phyloP scores from a whole-genome alignment of 1,140 invertebrate species.

The Pachypsylla venusta region DNA sequence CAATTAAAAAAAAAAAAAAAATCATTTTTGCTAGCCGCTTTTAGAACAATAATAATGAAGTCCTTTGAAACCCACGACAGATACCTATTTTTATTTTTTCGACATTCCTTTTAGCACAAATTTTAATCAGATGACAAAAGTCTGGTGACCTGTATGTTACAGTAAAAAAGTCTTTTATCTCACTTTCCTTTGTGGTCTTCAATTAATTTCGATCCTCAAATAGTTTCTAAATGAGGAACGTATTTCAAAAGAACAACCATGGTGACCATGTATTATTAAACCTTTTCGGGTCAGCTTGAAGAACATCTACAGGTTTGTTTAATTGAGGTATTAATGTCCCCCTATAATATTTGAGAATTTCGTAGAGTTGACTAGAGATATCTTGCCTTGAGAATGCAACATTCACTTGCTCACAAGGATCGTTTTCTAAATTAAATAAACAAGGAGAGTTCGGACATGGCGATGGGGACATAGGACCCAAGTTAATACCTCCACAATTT shows the following conservation, averaged over 20 bases:
- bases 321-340: constrained; percentile 28
- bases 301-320: constrained; percentile 29
- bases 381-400: constrained; percentile 33
- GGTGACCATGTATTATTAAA: constrained; percentile 36
- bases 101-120: too few species aligned
- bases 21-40: too few species aligned
- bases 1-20: too few species aligned
- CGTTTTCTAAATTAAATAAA: constrained; percentile 44
- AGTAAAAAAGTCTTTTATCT: too few species aligned
- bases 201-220: too few species aligned
- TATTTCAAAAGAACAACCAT: constrained; percentile 27
- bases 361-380: constrained; percentile 31
- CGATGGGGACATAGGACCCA: constrained; percentile 11
- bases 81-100: too few species aligned
- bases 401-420: constrained; percentile 51
- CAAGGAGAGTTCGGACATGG: constrained; percentile 32
- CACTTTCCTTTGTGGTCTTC: too few species aligned
- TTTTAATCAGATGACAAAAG: too few species aligned
- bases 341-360: constrained; percentile 30
- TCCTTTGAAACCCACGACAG: too few species aligned
- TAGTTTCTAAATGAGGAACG: too few species aligned
- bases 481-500: constrained; percentile 22
- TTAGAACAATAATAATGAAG: too few species aligned
- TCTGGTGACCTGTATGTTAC: too few species aligned
- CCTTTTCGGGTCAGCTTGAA: constrained; percentile 32